phyloP scores from a whole-genome alignment of 2,888 invertebrate species.

The Dicranocentrus wangi region DNA sequence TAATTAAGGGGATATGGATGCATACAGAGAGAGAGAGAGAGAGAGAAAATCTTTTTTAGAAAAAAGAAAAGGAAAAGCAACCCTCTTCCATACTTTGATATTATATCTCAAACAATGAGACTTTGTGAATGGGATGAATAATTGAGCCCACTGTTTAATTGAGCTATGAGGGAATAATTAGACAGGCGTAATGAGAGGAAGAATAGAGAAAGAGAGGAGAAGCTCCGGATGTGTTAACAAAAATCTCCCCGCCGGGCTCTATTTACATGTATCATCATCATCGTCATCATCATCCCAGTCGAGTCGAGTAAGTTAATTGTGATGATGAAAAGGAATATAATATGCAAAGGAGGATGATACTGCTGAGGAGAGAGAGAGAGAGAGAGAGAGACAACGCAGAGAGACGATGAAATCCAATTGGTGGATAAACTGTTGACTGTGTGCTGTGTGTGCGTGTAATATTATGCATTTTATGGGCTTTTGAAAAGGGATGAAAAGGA shows the following conservation, averaged over 20 bases:
- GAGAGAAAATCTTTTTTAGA: too few relatives aligned
- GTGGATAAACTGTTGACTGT: constrained; percentile 18
- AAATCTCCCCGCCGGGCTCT: background rate
- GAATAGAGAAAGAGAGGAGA: background rate
- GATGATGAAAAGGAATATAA: too few relatives aligned
- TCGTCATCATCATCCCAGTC: background rate
- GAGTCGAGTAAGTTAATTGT: too few relatives aligned
- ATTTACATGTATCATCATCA: background rate
- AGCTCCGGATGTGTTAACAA: constrained; percentile 21
- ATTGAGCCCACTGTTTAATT: constrained; percentile 42
- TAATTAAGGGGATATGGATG: constrained; percentile 25
- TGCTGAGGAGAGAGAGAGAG: too few relatives aligned
- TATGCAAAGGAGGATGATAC: too few relatives aligned
- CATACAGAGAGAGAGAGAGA: background rate
- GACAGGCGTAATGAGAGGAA: constrained; percentile 24
- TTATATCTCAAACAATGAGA: constrained; percentile 18
- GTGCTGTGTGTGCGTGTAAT: too few relatives aligned
- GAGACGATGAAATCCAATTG: constrained; percentile 24
- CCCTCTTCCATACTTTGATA: too few relatives aligned
- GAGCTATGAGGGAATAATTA: constrained; percentile 47
- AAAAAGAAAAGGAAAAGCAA: too few relatives aligned
- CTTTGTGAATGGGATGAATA: constrained; percentile 17
- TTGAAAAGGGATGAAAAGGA: constrained; percentile 27
- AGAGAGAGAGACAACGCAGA: background rate
- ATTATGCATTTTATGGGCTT: constrained; percentile 1